A percentile compares a stretch with the other conserved stretches of the same genome.
These are phyloP conservation scores for Chelonus formosanus DNA, from an alignment of 2,888 invertebrate species.

Conservation along the genomic window DNA sequence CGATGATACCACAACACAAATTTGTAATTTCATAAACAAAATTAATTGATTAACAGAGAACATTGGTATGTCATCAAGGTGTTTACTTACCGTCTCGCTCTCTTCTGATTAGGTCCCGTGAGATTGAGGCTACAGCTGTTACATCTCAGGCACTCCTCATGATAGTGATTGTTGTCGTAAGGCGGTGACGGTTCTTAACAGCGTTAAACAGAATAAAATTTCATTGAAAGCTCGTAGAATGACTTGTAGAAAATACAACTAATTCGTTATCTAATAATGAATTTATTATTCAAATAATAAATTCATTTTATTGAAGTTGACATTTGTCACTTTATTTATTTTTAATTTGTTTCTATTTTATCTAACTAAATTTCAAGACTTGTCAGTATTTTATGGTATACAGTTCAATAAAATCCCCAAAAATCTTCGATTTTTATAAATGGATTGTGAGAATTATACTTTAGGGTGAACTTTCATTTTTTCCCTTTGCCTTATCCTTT, in stretches of 20 bases:
- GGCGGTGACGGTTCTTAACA: slow-evolving; percentile 87
- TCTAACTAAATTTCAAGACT: slow-evolving; percentile 13
- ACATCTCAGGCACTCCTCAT: slow-evolving; percentile 97
- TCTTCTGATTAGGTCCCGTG: slow-evolving; percentile 85
- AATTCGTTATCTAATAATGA: neutral
- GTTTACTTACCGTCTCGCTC: slow-evolving; percentile 59
- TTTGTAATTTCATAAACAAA: neutral
- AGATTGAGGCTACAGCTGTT: slow-evolving; percentile 94
- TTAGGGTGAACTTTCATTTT: neutral
- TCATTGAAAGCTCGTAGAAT: neutral
- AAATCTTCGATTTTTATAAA: slow-evolving; percentile 1
- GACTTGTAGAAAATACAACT: neutral
- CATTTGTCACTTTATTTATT: neutral
- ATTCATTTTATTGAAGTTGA: no score
- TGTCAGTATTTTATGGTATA: slow-evolving; percentile 3
- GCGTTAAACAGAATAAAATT: slow-evolving; percentile 25
- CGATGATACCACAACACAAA: no score
- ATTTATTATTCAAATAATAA: no score
- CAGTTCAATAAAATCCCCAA: neutral
- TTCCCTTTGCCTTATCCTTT: slow-evolving; percentile 7
- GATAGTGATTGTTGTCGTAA: slow-evolving; percentile 95
- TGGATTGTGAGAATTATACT: no score
- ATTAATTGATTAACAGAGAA: neutral
- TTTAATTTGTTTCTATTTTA: slow-evolving; percentile 13
- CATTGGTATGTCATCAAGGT: neutral